Evolutionary conservation across 2,113 vertebrate species (phyloP), one percentile per base, ranked within the genome.

Genomic region (Romanogobio albipinnatus): DNA sequence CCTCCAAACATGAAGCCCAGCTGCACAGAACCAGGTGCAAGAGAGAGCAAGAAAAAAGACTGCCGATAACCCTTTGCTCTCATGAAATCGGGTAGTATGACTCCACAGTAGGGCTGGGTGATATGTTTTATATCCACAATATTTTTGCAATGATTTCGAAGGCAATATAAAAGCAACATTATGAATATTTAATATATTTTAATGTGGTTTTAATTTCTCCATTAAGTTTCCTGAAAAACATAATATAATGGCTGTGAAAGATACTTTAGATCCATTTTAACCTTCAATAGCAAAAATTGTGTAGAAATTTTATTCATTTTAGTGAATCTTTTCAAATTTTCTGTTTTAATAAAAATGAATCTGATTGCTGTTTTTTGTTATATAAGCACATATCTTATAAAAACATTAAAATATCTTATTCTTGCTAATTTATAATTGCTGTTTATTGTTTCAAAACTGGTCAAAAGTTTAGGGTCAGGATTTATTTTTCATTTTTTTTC

Each of bases 11-110:
- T 64, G 58, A 80, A 62, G 77, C n/a, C 39, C 77, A 80, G 77
- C 77, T 80, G 77, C 77, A 62, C n/a, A 80, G 58, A 80, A 47
- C 58, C 77, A 80, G 77, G 77, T 80, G 77, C 77, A 80, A 80
- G 45, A 39, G 29, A 51, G 51, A 90, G 49, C 86, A 47, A 76
- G 11, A 75, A 68, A 68, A 61, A 10, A 76, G 62, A 74, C 4
- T 51, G 17, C 26, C 45, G 59, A 87, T 84, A 84, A 84, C 47
- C 26, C 61, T 64, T 33, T 71, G 53, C 62, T 78, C 22, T 51
- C 39, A 39, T 68, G 24, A 62, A 73, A 68, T 76, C 19, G 13
- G 51, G 51, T 59, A 62, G 51, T 24, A 43, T 39, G 36, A 86
- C 73, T 62, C 4, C 26, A 74, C n/a, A 26, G 70, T 49, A n/a